Conservation (phyloP, 2,797 vertebrate species). For the Sphaeramia orbicularis region DNA sequence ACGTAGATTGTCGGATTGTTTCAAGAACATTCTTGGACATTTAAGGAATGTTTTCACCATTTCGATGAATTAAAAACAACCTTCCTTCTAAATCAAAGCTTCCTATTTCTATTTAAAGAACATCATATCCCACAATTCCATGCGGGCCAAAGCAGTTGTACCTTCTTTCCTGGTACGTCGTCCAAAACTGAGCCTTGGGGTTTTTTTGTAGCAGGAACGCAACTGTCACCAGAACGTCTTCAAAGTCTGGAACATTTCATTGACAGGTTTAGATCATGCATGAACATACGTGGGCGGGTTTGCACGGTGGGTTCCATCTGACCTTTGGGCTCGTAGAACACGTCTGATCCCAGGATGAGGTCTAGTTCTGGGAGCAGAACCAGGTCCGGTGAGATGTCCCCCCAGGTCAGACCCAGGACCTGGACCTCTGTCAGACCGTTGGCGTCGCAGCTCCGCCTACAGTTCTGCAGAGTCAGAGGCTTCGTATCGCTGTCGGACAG, state of each 20-base stretch:
- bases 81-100: no score
- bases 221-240: constrained; percentile 89
- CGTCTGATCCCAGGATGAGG: constrained; percentile 92
- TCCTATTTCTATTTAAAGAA: no score
- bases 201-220: constrained; percentile 90
- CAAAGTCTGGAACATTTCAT: constrained; percentile 88
- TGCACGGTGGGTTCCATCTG: no score
- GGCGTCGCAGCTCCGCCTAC: constrained; percentile 84
- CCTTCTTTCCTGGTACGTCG: constrained; percentile 95
- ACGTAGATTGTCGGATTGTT: no score
- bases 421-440: constrained; percentile 81
- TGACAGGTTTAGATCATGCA: no score
- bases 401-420: constrained; percentile 91
- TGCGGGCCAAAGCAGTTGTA: no score
- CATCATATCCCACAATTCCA: no score
- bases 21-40: no score
- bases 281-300: no score
- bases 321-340: constrained; percentile 97
- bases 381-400: constrained; percentile 83
- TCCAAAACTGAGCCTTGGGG: constrained; percentile 90
- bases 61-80: no score
- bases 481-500: constrained; percentile 88
- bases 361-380: constrained; percentile 85
- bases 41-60: no score
- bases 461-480: constrained; percentile 86